Evolutionary conservation across 2,888 invertebrate species (phyloP).

Genomic region (Rhamnusium bicolor): DNA sequence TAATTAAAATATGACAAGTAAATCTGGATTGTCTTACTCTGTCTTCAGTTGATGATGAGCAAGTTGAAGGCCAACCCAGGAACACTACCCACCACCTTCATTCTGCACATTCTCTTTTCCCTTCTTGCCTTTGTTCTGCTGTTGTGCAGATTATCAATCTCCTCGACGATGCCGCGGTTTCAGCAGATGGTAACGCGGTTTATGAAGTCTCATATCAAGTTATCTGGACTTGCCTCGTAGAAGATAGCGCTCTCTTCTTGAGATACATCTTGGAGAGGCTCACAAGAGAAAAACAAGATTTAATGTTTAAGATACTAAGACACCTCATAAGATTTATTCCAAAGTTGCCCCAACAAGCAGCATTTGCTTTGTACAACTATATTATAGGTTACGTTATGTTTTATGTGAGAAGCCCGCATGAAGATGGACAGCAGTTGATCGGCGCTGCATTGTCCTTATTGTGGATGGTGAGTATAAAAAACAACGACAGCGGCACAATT

Average conservation of each 20-base stretch:
- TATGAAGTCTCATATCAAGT: slow-evolving; percentile 98
- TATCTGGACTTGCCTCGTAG: slow-evolving; percentile 96
- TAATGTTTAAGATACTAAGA: slow-evolving; percentile 93
- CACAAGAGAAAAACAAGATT: slow-evolving; percentile 93
- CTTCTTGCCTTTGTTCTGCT: slow-evolving; percentile 96
- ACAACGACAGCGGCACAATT: background rate
- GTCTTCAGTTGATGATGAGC: slow-evolving; percentile 70
- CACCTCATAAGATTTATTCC: slow-evolving; percentile 95
- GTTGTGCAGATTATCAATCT: slow-evolving; percentile 95
- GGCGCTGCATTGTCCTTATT: slow-evolving; percentile 95
- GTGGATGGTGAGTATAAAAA: slow-evolving; percentile 92
- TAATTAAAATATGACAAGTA: no score
- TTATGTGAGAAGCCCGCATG: slow-evolving; percentile 96
- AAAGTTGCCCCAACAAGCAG: slow-evolving; percentile 95
- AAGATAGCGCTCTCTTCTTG: slow-evolving; percentile 91
- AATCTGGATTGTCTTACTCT: no score
- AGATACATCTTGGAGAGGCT: slow-evolving; percentile 96
- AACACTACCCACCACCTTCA: slow-evolving; percentile 87
- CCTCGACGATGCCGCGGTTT: slow-evolving; percentile 96
- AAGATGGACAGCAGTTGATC: slow-evolving; percentile 94
- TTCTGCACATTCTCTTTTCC: slow-evolving; percentile 95
- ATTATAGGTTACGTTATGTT: slow-evolving; percentile 99
- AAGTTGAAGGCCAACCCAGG: slow-evolving; percentile 78
- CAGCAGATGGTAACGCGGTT: slow-evolving; percentile 94
- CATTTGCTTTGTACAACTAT: slow-evolving; percentile 98